These are phyloP conservation scores for Rhizomys pruinosus DNA, from an alignment of 2,113 vertebrate species.

Conservation along the genomic window DNA sequence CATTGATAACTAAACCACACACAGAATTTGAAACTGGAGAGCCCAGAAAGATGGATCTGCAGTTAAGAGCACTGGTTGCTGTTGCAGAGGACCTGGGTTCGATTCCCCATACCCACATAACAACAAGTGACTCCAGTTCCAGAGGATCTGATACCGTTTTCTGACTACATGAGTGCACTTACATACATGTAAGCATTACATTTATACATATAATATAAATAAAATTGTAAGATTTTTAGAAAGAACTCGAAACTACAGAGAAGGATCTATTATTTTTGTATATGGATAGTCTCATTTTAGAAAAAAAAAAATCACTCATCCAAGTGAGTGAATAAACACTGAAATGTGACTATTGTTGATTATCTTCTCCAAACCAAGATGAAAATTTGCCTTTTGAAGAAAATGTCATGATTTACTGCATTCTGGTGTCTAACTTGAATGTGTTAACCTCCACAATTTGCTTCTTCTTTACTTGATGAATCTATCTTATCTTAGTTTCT, in stretches of 20 bases:
- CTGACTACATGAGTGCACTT: too few species aligned
- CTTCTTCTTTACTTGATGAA: slow-evolving; percentile 5
- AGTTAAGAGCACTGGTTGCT: too few species aligned
- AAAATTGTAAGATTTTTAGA: not conserved
- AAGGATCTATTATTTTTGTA: not conserved
- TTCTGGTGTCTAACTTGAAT: slow-evolving; percentile 8
- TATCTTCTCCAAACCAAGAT: slow-evolving; percentile 30
- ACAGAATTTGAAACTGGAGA: not conserved
- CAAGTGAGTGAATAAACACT: not conserved
- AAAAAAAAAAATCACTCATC: not conserved
- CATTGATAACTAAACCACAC: not conserved
- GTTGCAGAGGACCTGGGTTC: too few species aligned
- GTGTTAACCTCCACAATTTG: not conserved
- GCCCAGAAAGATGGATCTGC: too few species aligned
- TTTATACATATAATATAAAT: not conserved
- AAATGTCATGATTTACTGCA: not conserved
- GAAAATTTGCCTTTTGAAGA: not conserved
- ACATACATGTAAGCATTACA: too few species aligned
- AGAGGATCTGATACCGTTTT: too few species aligned
- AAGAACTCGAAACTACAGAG: not conserved
- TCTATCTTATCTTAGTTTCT: not conserved
- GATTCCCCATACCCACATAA: too few species aligned
- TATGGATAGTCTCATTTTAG: slow-evolving; percentile 26
- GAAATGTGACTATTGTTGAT: not conserved
- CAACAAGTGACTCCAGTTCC: too few species aligned